Percentiles rank a stretch among this genome's conserved stretches.
These are phyloP conservation scores for Hirundo rustica DNA, from an alignment of 2,797 vertebrate genomes.

Conservation along the genomic window DNA sequence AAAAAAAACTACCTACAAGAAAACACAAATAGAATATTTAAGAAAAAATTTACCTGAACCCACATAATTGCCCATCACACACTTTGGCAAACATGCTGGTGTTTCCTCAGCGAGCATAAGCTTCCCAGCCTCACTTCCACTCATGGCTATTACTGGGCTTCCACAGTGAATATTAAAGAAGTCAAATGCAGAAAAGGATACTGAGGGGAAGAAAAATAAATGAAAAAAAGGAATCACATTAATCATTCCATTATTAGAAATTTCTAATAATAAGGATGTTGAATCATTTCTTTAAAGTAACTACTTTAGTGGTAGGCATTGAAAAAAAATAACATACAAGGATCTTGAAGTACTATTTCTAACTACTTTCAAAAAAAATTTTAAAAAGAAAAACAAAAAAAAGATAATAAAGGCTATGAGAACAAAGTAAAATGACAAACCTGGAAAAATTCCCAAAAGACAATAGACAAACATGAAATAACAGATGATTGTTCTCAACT, in stretches of 20 bases:
- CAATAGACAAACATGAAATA: neutral
- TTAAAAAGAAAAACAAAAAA: neutral
- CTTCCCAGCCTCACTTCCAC: neutral
- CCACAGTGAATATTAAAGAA: conserved; percentile 15
- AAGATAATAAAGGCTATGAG: neutral
- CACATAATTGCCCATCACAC: neutral
- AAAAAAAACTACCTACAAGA: neutral
- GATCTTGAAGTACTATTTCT: neutral
- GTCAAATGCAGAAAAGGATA: neutral
- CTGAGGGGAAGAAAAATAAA: conserved; percentile 45
- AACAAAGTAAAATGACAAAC: neutral
- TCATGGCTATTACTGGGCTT: neutral
- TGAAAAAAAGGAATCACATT: neutral
- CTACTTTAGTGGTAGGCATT: neutral
- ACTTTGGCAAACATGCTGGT: neutral
- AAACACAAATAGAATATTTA: neutral
- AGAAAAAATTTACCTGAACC: neutral
- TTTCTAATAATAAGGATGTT: conserved; percentile 37
- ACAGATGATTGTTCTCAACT: neutral
- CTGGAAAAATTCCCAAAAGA: neutral
- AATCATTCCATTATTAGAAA: conserved; percentile 34
- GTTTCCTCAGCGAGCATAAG: neutral
- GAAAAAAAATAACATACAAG: conserved; percentile 3
- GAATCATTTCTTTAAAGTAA: conserved; percentile 48
- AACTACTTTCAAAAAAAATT: neutral